These are phyloP conservation scores for Heliconius aoede DNA, from an alignment of 2,888 invertebrate genomes.

Conservation along the genomic window DNA sequence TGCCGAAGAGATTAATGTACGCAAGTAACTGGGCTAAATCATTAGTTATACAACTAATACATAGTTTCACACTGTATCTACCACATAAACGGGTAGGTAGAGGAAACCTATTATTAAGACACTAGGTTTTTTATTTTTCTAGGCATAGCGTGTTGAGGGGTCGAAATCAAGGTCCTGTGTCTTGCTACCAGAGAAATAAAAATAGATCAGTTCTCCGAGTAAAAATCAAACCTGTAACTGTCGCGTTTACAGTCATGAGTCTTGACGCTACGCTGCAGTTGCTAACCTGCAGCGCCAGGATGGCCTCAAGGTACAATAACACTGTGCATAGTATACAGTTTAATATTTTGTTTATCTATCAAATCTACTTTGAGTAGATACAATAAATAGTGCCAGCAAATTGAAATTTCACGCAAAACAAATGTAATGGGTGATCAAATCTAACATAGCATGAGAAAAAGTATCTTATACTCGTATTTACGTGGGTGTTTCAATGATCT, in stretches of 20 bases:
- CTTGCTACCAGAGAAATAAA: not conserved
- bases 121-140: not conserved
- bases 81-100: not conserved
- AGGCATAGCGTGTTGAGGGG: too few species aligned
- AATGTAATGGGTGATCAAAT: conserved; percentile 16
- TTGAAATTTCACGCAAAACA: conserved; percentile 21
- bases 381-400: not conserved
- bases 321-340: not conserved
- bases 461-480: conserved; percentile 27
- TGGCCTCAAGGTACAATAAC: not conserved
- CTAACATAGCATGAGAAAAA: conserved; percentile 10
- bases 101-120: not conserved
- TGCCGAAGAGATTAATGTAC: conserved; percentile 24
- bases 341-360: not conserved
- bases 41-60: conserved; percentile 11
- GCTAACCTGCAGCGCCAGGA: not conserved
- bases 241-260: not conserved
- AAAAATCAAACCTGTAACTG: not conserved
- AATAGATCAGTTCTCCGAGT: not conserved
- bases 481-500: conserved; percentile 44
- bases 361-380: not conserved
- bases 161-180: not conserved
- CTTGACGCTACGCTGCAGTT: not conserved
- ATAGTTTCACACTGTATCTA: not conserved
- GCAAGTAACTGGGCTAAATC: not conserved